These are phyloP conservation scores for Tragelaphus buxtoni DNA, from an alignment of 2,113 vertebrate species.

Conservation along the genomic window DNA sequence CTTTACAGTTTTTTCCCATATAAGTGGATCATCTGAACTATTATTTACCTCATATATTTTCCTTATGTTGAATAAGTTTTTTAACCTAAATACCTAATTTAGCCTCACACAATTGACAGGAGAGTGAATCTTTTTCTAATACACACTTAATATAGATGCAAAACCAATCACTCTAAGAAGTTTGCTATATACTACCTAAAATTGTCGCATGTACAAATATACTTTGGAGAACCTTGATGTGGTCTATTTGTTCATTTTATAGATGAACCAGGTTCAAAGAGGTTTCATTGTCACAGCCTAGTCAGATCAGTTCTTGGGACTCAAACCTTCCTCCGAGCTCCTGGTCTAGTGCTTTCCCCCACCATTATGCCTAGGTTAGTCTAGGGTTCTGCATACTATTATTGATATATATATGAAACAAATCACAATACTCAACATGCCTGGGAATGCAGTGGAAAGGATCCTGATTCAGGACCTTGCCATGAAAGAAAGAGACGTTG, in stretches of 20 bases:
- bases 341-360: not conserved
- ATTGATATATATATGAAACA: not conserved
- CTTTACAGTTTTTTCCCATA: not conserved
- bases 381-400: not conserved
- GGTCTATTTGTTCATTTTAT: not conserved
- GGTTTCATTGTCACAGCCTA: not conserved
- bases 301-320: not conserved
- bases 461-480: not conserved
- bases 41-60: conserved; percentile 28
- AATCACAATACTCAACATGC: not conserved
- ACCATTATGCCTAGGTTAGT: not conserved
- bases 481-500: not conserved
- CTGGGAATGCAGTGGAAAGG: not conserved
- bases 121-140: not conserved
- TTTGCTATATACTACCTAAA: not conserved
- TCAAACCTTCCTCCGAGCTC: not conserved
- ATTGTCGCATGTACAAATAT: not conserved
- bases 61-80: not conserved
- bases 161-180: not conserved
- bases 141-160: conserved; percentile 5
- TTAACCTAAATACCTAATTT: not conserved
- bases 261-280: conserved; percentile 3
- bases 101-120: not conserved
- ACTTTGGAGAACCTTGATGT: not conserved
- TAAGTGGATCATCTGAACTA: not conserved